phyloP scores from a whole-genome alignment of 92 coral and sea anemone genomes.

The Montipora capitata region DNA sequence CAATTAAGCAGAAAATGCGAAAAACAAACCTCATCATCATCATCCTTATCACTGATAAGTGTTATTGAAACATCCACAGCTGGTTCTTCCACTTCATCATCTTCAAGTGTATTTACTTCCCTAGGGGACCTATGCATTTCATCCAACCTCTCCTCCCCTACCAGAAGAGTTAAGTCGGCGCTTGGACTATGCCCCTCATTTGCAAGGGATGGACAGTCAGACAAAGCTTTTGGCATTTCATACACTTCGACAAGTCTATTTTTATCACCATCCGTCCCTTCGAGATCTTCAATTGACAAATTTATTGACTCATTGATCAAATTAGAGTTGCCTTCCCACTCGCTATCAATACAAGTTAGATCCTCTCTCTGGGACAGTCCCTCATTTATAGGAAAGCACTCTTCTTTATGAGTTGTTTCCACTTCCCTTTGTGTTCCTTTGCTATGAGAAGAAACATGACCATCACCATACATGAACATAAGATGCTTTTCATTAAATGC shows the following conservation, averaged over 20 bases:
- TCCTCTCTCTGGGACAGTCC: background rate
- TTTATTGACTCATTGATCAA: background rate
- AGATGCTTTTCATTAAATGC: background rate
- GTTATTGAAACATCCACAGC: slow-evolving; percentile 41
- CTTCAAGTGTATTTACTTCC: background rate
- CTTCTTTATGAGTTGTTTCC: background rate
- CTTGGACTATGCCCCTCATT: background rate
- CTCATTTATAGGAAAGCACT: background rate
- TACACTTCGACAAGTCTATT: background rate
- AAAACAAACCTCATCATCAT: slow-evolving; percentile 36
- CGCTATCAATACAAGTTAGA: background rate
- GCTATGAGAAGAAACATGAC: background rate
- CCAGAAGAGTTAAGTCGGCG: background rate
- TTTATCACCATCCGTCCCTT: background rate
- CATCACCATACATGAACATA: background rate
- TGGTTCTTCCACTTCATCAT: slow-evolving; percentile 14
- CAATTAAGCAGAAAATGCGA: background rate
- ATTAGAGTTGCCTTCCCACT: background rate
- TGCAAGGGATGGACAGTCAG: background rate
- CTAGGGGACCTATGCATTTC: slow-evolving; percentile 3
- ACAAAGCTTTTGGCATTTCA: background rate
- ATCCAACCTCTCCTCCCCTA: background rate
- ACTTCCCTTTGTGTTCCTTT: background rate
- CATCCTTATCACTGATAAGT: slow-evolving; percentile 35
- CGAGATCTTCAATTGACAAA: background rate